Evolutionary conservation across 2,113 vertebrate species (phyloP).

Genomic region (Varanus komodoensis): DNA sequence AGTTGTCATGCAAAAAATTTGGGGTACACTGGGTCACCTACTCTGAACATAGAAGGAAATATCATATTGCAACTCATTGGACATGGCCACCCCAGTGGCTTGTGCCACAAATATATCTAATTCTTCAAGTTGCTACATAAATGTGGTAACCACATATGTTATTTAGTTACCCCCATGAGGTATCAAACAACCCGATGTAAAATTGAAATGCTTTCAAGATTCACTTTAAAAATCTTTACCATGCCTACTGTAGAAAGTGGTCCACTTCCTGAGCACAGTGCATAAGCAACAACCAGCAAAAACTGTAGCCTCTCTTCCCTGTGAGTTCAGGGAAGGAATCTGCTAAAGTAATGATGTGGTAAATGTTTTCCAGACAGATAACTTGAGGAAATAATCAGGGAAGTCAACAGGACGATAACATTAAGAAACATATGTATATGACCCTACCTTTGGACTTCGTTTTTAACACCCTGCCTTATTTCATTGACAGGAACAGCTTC

Average conservation of each 20-base stretch:
- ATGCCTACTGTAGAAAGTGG: background rate
- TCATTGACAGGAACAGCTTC: background rate
- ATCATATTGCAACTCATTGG: background rate
- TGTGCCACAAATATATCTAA: background rate
- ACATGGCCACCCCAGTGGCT: background rate
- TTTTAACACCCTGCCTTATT: background rate
- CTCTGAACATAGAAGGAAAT: background rate
- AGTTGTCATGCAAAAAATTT: no score
- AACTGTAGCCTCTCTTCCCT: background rate
- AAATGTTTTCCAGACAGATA: background rate
- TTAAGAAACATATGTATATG: background rate
- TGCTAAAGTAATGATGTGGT: background rate
- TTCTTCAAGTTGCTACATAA: background rate
- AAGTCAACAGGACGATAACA: background rate
- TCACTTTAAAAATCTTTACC: background rate
- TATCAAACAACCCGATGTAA: background rate
- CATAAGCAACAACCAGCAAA: background rate
- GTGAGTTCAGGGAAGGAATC: background rate
- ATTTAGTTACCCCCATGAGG: background rate
- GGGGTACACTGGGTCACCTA: no score
- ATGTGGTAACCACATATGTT: background rate
- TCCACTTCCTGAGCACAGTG: background rate
- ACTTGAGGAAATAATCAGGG: background rate
- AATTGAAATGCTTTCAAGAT: background rate
- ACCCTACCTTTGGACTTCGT: background rate